A percentile compares a stretch with the other conserved stretches of the same genome.
phyloP scores from a whole-genome alignment of 1,140 invertebrate species.

The Drosophila ananassae region DNA sequence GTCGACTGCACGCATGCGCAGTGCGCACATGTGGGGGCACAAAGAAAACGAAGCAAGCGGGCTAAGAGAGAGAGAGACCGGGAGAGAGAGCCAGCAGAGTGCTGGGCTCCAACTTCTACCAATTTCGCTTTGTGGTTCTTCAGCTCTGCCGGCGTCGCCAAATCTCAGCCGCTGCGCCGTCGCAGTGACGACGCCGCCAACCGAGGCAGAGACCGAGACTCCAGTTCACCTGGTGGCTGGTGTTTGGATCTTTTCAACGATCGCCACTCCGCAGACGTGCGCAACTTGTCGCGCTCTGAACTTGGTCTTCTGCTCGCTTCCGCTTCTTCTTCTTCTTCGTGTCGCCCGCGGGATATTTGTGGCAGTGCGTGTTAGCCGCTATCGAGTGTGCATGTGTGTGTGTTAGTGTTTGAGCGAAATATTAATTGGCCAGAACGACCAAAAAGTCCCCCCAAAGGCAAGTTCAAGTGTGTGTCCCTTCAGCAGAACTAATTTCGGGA shows the following conservation, averaged over 20 bases:
- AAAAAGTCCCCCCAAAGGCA: slow-evolving; percentile 37
- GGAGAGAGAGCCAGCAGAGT: slow-evolving; percentile 15
- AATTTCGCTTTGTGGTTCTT: slow-evolving; percentile 75
- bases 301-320: slow-evolving; percentile 49
- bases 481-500: slow-evolving; percentile 18
- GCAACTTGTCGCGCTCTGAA: slow-evolving; percentile 77
- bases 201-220: slow-evolving; percentile 24
- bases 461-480: slow-evolving; percentile 36
- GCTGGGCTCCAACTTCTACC: slow-evolving; percentile 30
- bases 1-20: slow-evolving; percentile 64
- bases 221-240: slow-evolving; percentile 59
- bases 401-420: slow-evolving; percentile 42
- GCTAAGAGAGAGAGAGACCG: slow-evolving; percentile 16
- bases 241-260: slow-evolving; percentile 75
- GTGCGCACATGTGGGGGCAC: slow-evolving; percentile 62
- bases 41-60: slow-evolving; percentile 12
- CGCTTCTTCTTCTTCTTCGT: slow-evolving; percentile 35
- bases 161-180: slow-evolving; percentile 46
- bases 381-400: slow-evolving; percentile 12
- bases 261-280: slow-evolving; percentile 72
- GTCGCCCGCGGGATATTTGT: slow-evolving; percentile 27
- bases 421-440: slow-evolving; percentile 47
- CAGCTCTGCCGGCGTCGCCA: slow-evolving; percentile 48
- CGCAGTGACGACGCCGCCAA: slow-evolving; percentile 9
- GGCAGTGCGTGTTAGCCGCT: slow-evolving; percentile 11